These are phyloP conservation scores for Oscheius sp. DNA, from an alignment of 2,888 invertebrate species.

Conservation along the genomic window DNA sequence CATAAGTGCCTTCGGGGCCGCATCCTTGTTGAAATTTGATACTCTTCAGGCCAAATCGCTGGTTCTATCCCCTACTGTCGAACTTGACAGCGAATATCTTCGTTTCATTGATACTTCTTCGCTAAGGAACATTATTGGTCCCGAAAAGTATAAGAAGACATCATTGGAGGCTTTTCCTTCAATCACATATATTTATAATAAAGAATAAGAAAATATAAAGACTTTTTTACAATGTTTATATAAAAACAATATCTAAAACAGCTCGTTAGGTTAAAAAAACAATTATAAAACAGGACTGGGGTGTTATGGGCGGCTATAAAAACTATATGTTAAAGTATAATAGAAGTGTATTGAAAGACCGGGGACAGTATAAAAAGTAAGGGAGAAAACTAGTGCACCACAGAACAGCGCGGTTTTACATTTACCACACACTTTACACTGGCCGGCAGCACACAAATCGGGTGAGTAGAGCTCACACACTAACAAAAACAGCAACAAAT, in stretches of 20 bases:
- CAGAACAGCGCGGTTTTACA: conserved; percentile 13
- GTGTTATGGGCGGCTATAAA: conserved; percentile 14
- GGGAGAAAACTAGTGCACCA: conserved; percentile 18
- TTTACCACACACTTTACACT: conserved; percentile 16
- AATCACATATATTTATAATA: too few relatives aligned
- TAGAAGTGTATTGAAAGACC: conserved; percentile 24
- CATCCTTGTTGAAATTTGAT: too few relatives aligned
- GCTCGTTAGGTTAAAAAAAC: conserved; percentile 24
- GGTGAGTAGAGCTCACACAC: too few relatives aligned
- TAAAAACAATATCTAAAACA: conserved; percentile 29
- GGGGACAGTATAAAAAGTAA: conserved; percentile 19
- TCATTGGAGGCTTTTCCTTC: conserved; percentile 2
- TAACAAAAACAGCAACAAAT: conserved; percentile 32
- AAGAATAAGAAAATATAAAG: too few relatives aligned
- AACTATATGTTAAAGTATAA: conserved; percentile 26
- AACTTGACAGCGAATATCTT: conserved; percentile 7
- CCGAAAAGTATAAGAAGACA: neutral
- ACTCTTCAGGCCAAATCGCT: too few relatives aligned
- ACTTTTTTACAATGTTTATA: too few relatives aligned
- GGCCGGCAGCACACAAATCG: conserved; percentile 33
- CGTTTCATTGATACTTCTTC: neutral
- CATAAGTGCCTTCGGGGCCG: too few relatives aligned
- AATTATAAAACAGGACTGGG: conserved; percentile 12
- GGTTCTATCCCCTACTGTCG: too few relatives aligned
- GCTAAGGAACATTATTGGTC: neutral